These are phyloP conservation scores for Mnemiopsis leidyi DNA, from an alignment of 37 sponge, comb jelly and placozoan species.

Conservation along the genomic window DNA sequence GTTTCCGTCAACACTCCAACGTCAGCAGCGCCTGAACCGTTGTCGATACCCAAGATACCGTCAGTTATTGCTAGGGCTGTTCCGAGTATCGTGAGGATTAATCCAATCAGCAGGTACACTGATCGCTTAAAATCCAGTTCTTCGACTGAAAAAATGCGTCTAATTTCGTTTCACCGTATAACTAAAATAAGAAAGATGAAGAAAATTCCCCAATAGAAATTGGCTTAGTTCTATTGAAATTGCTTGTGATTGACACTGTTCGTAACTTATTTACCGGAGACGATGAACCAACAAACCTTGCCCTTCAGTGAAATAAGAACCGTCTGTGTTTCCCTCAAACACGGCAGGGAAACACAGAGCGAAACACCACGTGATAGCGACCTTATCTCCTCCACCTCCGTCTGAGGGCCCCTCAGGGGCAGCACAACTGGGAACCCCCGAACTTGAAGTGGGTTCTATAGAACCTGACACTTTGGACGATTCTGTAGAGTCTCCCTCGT, in stretches of 20 bases:
- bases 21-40: background rate
- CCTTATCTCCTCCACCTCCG: background rate
- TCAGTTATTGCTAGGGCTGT: background rate
- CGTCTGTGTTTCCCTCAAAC: background rate
- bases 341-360: conserved; percentile 15
- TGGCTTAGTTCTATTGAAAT: too few relatives aligned
- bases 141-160: background rate
- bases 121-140: background rate
- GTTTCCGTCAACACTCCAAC: background rate
- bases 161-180: too few relatives aligned
- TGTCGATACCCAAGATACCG: background rate
- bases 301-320: background rate
- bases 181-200: too few relatives aligned
- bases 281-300: too few relatives aligned
- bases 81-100: background rate
- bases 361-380: background rate
- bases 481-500: background rate
- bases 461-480: background rate
- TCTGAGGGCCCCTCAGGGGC: background rate
- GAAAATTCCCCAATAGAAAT: too few relatives aligned
- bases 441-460: background rate
- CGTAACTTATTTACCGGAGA: too few relatives aligned
- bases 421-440: background rate
- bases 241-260: too few relatives aligned
- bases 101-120: background rate